Evolutionary conservation across 1,140 invertebrate species (phyloP), one percentile per base, ranked within the genome.

Genomic region (Hetaerina americana): DNA sequence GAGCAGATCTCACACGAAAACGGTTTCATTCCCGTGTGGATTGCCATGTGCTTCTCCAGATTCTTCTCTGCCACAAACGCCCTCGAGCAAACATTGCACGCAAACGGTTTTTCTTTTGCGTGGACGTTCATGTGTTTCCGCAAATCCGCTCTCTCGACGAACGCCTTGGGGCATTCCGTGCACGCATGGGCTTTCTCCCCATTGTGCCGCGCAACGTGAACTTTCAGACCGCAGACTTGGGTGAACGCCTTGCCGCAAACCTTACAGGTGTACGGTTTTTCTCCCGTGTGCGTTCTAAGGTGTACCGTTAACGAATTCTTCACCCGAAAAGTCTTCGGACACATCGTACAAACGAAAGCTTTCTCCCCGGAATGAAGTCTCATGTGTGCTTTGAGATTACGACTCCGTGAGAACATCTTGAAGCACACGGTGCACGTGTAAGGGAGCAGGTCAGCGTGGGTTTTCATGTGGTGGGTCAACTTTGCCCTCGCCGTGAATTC

Each of bases 271-370:
- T 85, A 89, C 0, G 89, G 89, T 76, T 89, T 87, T 25, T 90
- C 87, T 0, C 89, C 89, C 5, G 88, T 89, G 71, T 91, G 89
- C 26, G 84, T 85, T 57, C 87, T 81, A 40, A 85, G 81, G 78
- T 92, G 90, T 5, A 84, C 85, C 57, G 85, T 84, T 1, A 90
- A n/a, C n/a, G n/a, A n/a, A n/a, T n/a, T n/a, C n/a, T n/a, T n/a
- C n/a, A n/a, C n/a, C n/a, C n/a, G n/a, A n/a, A n/a, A n/a, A n/a
- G n/a, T n/a, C 15, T 8, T 40, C 15, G 15, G 76, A 67, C 81
- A 81, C 74, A 81, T 79, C 76, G 79, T 79, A 74, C 81, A 82
- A 66, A 80, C 79, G 72, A 80, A 79, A 10, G 75, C 73, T 28
- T 79, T 73, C 27, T 70, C 66, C 1, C 73, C 75, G 18, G 69